Conservation (phyloP, 2,113 vertebrate genomes). For the Marmota flaviventris region DNA sequence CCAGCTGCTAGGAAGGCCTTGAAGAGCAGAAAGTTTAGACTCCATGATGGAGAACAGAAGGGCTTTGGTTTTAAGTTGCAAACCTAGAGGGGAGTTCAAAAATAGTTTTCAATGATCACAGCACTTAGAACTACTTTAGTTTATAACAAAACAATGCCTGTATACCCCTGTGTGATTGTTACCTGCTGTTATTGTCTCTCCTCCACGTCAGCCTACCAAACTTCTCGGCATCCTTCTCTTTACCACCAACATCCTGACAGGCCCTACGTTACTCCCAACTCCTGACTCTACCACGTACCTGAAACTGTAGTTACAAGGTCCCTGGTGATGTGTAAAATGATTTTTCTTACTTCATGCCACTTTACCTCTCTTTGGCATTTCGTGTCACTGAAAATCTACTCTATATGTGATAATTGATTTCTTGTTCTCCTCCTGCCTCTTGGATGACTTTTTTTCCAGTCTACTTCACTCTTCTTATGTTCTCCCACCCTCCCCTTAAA, state of each 20-base stretch:
- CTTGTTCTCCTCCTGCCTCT: background rate
- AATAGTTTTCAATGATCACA: background rate
- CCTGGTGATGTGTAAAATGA: background rate
- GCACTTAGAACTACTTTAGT: background rate
- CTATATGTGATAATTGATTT: background rate
- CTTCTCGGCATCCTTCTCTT: background rate
- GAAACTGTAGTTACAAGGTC: background rate
- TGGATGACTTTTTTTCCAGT: background rate
- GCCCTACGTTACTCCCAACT: background rate
- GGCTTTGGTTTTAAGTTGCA: background rate
- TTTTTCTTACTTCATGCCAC: background rate
- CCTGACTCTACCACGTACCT: background rate
- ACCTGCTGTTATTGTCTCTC: background rate
- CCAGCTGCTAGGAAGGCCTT: background rate
- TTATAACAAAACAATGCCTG: background rate
- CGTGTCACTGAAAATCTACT: background rate
- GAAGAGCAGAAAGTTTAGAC: conserved; percentile 5
- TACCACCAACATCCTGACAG: background rate
- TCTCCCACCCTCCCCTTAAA: background rate
- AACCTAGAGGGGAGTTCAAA: conserved; percentile 23
- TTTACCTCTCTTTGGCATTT: background rate
- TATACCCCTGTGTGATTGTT: background rate
- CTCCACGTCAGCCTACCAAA: background rate
- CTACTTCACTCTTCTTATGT: background rate
- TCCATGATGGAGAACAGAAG: background rate